A percentile compares a stretch with the other conserved stretches of the same genome.
phyloP scores from a whole-genome alignment of 1,140 invertebrate species.

The Scaptodrosophila lebanonensis region DNA sequence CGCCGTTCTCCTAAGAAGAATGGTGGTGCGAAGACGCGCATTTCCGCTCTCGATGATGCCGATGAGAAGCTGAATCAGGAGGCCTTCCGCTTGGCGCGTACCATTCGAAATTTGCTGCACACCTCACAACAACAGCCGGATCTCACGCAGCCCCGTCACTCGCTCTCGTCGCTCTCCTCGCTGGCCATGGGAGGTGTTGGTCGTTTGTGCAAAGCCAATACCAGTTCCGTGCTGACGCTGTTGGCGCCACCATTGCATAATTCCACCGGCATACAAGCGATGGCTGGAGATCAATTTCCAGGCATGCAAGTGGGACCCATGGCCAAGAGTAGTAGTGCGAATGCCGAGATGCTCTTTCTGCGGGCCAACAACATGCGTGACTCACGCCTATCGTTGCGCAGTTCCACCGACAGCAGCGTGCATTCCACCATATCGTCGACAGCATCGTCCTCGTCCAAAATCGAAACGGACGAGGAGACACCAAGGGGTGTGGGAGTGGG shows the following conservation, averaged over 20 bases:
- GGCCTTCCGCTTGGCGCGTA: conserved; percentile 82
- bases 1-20: conserved; percentile 67
- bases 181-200: conserved; percentile 17
- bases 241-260: conserved; percentile 43
- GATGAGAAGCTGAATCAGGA: conserved; percentile 83
- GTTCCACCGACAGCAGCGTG: conserved; percentile 75
- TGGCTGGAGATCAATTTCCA: not conserved
- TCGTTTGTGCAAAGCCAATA: conserved; percentile 46
- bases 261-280: conserved; percentile 44
- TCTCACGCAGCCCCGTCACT: conserved; percentile 77
- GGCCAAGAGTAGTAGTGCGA: conserved; percentile 9
- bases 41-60: conserved; percentile 72
- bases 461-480: conserved; percentile 71
- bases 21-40: conserved; percentile 36
- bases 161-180: conserved; percentile 18
- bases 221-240: conserved; percentile 40
- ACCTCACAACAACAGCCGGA: conserved; percentile 81
- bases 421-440: conserved; percentile 76
- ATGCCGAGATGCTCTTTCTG: conserved; percentile 66
- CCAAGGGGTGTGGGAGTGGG: conserved; percentile 1
- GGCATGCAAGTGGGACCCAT: not conserved
- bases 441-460: conserved; percentile 64
- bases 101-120: conserved; percentile 82
- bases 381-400: conserved; percentile 67
- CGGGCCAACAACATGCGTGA: conserved; percentile 68